These are phyloP conservation scores for Brachyrhaphis roseni DNA, from an alignment of 2,797 vertebrate species.

Conservation along the genomic window DNA sequence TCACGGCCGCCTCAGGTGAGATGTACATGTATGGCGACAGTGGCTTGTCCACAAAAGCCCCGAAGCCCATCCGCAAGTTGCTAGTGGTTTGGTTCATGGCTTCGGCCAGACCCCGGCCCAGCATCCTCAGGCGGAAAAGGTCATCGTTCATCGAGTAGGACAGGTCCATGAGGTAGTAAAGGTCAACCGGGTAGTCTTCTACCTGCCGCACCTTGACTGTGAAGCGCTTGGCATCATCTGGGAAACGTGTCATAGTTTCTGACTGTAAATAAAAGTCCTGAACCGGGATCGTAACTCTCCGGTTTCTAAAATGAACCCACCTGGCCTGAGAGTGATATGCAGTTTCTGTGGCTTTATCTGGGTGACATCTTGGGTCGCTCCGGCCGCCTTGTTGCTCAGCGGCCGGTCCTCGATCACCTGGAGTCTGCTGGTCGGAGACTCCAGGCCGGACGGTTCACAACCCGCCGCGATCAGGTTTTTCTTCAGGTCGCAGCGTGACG, in stretches of 20 bases:
- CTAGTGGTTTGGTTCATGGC: slow-evolving; percentile 95
- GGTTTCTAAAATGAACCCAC: slow-evolving; percentile 63
- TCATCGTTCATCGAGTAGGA: slow-evolving; percentile 91
- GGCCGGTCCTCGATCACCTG: slow-evolving; percentile 80
- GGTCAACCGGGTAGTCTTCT: slow-evolving; percentile 97
- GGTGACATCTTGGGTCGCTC: slow-evolving; percentile 83
- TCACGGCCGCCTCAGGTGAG: slow-evolving; percentile 87
- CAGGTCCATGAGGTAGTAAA: slow-evolving; percentile 98
- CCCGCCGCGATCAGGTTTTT: slow-evolving; percentile 81
- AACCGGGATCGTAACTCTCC: neutral
- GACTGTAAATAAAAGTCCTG: neutral
- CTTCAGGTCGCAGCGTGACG: slow-evolving; percentile 87
- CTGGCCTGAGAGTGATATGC: slow-evolving; percentile 88
- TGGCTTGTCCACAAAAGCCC: slow-evolving; percentile 97
- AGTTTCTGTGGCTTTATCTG: slow-evolving; percentile 95
- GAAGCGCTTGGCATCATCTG: slow-evolving; percentile 92
- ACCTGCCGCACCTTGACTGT: slow-evolving; percentile 92
- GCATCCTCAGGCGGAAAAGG: slow-evolving; percentile 85
- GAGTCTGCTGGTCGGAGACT: slow-evolving; percentile 85
- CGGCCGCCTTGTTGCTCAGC: slow-evolving; percentile 90
- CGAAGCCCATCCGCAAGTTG: slow-evolving; percentile 95
- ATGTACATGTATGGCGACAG: slow-evolving; percentile 95
- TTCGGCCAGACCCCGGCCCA: slow-evolving; percentile 89
- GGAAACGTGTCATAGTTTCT: neutral
- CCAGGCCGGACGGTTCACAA: slow-evolving; percentile 78